A percentile compares a stretch with the other conserved stretches of the same genome.
Evolutionary conservation across 2,113 vertebrate genomes (phyloP).

Genomic region (Electrona antarctica): DNA sequence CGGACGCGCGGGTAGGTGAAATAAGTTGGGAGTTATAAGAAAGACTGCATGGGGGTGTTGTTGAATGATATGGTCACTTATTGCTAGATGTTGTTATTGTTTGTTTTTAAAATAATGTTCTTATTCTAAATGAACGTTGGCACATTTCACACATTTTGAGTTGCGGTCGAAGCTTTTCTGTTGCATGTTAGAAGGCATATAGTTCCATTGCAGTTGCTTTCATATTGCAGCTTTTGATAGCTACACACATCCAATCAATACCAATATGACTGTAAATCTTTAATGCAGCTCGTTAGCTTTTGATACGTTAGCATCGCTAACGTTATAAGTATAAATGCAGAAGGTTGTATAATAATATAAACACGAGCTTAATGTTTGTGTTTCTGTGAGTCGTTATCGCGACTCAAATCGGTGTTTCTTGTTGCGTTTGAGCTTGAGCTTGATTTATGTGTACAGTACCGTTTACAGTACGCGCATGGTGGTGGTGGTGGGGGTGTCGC

Average conservation of each 20-base stretch:
- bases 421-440: too few relatives aligned
- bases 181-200: neutral
- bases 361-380: too few relatives aligned
- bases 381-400: too few relatives aligned
- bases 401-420: too few relatives aligned
- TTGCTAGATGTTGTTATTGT: neutral
- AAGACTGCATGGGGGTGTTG: slow-evolving; percentile 18
- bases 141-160: neutral
- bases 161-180: slow-evolving; percentile 1
- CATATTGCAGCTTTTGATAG: slow-evolving; percentile 25
- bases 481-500: too few relatives aligned
- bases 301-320: slow-evolving; percentile 17
- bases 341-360: too few relatives aligned
- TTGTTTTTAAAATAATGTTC: neutral
- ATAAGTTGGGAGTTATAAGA: slow-evolving; percentile 80
- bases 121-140: neutral
- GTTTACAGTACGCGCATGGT: too few relatives aligned
- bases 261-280: slow-evolving; percentile 1
- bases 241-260: slow-evolving; percentile 20
- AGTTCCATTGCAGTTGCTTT: slow-evolving; percentile 20
- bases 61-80: slow-evolving; percentile 9
- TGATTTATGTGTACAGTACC: too few relatives aligned
- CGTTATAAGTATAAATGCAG: neutral
- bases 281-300: slow-evolving; percentile 41
- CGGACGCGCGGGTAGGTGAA: slow-evolving; percentile 65